Conservation (phyloP, 1,140 invertebrate genomes). For the Drosophila santomea region DNA sequence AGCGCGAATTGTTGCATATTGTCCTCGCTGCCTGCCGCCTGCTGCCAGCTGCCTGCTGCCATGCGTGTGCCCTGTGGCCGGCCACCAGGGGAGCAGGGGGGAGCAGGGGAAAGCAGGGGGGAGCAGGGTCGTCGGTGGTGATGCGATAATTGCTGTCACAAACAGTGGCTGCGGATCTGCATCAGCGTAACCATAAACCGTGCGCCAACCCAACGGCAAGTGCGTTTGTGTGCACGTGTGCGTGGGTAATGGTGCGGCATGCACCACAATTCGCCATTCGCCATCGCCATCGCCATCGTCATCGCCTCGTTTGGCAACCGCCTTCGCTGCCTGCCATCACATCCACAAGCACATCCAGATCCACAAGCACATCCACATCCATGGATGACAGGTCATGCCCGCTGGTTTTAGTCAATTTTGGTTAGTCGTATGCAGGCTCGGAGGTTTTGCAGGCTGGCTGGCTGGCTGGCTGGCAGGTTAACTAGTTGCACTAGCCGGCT, state of each 20-base stretch:
- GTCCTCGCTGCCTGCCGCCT: background rate
- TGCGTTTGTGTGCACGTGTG: constrained; percentile 7
- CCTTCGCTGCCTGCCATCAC: background rate
- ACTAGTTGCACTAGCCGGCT: background rate
- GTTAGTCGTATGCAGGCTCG: constrained; percentile 63
- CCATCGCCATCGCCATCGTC: constrained; percentile 2
- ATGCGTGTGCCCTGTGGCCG: background rate
- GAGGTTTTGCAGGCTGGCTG: constrained; percentile 2
- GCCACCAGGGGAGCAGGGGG: background rate
- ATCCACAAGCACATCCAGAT: background rate
- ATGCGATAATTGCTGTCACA: constrained; percentile 68
- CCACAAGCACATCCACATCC: background rate
- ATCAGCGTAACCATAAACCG: constrained; percentile 52
- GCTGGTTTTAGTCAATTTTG: constrained; percentile 66
- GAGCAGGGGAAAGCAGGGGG: background rate
- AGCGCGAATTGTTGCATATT: constrained; percentile 30
- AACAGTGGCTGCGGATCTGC: constrained; percentile 39
- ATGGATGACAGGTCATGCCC: constrained; percentile 11
- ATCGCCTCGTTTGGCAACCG: background rate
- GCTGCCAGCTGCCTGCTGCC: too few relatives aligned
- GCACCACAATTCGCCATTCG: constrained; percentile 49
- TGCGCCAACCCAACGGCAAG: constrained; percentile 5
- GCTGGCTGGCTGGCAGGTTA: background rate
- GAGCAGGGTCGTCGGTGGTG: background rate
- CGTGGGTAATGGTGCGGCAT: constrained; percentile 1